Evolutionary conservation across 2,888 invertebrate genomes (phyloP), one percentile per base, ranked within the genome.

Genomic region (Teleogryllus oceanicus): DNA sequence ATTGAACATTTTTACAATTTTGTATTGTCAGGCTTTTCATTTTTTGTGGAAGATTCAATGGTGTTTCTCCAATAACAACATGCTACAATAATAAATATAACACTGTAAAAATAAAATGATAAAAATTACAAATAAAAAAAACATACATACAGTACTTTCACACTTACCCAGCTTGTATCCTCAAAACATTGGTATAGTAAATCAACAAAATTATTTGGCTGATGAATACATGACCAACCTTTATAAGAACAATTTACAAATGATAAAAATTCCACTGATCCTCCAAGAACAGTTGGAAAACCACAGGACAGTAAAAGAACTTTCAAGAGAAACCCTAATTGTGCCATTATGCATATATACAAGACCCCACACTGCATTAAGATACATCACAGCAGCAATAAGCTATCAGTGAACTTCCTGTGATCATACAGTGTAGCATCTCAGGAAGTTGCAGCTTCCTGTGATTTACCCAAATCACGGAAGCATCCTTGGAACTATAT

Each of bases 1-100:
- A n/a, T 18, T 50, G 49, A 49, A 77, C 77, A 77, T 37, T 49
- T 49, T 77, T 18, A 77, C 77, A 77, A 77, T 50, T 49, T 49
- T 24, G n/a, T 49, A 77, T 50, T n/a, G 49, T 77, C 49, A 49
- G 16, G 50, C n/a, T 77, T 20, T 77, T 49, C n/a, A 49, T 16
- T 50, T 62, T 62, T n/a, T 62, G 16, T 62, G 62, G 62, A 62
- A 62, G 62, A 62, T 62, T 62, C n/a, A 62, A 62, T 62, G 13
- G 13, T 13, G 62, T 62, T 62, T 62, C 62, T 18, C 62, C 62
- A 62, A 62, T n/a, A 62, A 62, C 62, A 62, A 62, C n/a, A 62
- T 62, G 62, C 62, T 62, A 62, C 13, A 62, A 62, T 62, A 62
- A 62, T 62, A 62, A 18, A 62, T 18, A 62, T 18, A 62, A 62